Conservation (phyloP, 2,888 invertebrate species). For the Stratiomys singularior region DNA sequence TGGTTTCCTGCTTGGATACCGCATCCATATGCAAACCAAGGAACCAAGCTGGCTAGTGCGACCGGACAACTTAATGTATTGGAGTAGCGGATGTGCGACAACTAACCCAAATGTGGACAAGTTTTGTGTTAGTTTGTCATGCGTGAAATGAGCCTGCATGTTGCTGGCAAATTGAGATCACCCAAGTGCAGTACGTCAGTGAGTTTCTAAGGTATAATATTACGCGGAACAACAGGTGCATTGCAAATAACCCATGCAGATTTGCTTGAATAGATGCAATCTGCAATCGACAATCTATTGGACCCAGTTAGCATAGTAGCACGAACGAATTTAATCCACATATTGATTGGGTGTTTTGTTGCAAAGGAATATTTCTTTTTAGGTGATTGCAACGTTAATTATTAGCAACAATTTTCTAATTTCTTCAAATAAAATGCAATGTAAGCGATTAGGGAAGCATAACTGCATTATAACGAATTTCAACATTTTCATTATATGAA, state of each 20-base stretch:
- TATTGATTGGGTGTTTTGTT: background rate
- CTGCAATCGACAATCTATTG: background rate
- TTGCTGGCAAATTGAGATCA: background rate
- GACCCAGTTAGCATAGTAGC: background rate
- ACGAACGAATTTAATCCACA: background rate
- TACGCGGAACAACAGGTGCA: background rate
- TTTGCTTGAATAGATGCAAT: background rate
- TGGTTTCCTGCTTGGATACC: conserved; percentile 5
- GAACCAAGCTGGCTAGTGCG: background rate
- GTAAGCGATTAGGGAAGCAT: too few species aligned
- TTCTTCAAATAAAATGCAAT: too few species aligned
- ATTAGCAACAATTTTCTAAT: too few species aligned
- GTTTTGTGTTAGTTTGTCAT: background rate
- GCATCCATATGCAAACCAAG: background rate
- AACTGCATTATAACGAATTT: too few species aligned
- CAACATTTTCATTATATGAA: too few species aligned
- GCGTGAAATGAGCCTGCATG: background rate
- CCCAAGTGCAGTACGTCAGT: too few species aligned
- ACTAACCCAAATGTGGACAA: conserved; percentile 30
- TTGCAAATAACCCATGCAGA: background rate
- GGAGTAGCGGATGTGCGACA: conserved; percentile 35
- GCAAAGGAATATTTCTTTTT: background rate
- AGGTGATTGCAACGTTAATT: background rate
- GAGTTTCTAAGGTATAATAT: background rate
- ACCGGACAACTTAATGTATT: conserved; percentile 31